Conservation (phyloP, 1,140 invertebrate genomes). For the Heterodera schachtii region DNA sequence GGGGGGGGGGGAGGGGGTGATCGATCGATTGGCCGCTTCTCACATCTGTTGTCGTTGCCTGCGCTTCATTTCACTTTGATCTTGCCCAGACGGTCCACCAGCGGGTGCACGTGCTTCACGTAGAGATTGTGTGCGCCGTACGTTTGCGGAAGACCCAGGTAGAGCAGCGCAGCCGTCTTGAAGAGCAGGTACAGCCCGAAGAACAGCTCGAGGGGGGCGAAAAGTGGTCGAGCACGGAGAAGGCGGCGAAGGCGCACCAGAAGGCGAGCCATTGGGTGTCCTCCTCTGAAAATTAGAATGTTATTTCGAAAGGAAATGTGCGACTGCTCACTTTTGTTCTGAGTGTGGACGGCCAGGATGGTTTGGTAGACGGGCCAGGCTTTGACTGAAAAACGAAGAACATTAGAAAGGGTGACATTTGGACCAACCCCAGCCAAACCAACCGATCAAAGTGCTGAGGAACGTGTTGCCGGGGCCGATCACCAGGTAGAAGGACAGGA, state of each 20-base stretch:
- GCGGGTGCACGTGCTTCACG: slow-evolving; percentile 5
- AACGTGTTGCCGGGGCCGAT: slow-evolving; percentile 90
- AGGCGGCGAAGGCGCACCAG: slow-evolving; percentile 16
- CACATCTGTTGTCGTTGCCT: too few species aligned
- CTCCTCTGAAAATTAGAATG: slow-evolving; percentile 5
- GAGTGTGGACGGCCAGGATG: slow-evolving; percentile 18
- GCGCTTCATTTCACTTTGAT: neutral
- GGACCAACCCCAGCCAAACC: neutral
- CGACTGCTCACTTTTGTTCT: neutral
- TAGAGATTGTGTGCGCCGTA: slow-evolving; percentile 14
- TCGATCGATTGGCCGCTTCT: too few species aligned
- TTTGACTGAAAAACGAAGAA: slow-evolving; percentile 66
- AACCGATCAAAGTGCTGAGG: slow-evolving; percentile 89
- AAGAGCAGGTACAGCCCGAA: slow-evolving; percentile 11
- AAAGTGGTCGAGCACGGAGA: slow-evolving; percentile 14
- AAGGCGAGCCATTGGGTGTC: slow-evolving; percentile 27
- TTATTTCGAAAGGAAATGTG: too few species aligned
- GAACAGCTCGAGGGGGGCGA: neutral
- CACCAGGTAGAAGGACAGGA: slow-evolving; percentile 77
- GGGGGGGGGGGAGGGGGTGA: too few species aligned
- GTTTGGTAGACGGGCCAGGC: slow-evolving; percentile 90
- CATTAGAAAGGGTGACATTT: neutral
- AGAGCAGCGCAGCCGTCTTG: slow-evolving; percentile 11
- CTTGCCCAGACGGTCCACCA: neutral
- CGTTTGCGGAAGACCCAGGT: slow-evolving; percentile 14